phyloP scores from a whole-genome alignment of 2,797 vertebrate species.

The Phataginus tetradactyla region DNA sequence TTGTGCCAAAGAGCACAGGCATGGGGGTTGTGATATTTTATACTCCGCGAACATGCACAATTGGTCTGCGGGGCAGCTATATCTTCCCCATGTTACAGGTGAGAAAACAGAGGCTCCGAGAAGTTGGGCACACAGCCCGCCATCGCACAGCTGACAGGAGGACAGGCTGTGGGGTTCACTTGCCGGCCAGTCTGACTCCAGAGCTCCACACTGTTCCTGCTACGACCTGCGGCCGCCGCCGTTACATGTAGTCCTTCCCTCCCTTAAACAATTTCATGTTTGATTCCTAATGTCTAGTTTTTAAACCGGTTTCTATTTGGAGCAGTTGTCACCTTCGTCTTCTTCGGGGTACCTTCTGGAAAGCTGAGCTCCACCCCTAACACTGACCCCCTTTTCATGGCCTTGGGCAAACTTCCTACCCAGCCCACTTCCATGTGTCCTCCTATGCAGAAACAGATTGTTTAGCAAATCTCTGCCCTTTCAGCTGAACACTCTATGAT shows the following conservation, averaged over 20 bases:
- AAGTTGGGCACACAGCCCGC: not conserved
- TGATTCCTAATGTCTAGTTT: not conserved
- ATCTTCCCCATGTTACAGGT: not conserved
- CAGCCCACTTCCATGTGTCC: not conserved
- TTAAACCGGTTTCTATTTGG: not conserved
- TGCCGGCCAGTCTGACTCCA: too few relatives aligned
- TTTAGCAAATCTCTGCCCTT: not conserved
- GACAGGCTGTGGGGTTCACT: accelerated
- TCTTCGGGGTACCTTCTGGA: not conserved
- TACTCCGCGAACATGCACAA: accelerated
- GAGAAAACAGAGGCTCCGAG: not conserved
- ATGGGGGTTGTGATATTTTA: accelerated
- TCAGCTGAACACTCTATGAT: not conserved
- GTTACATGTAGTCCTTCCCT: accelerated
- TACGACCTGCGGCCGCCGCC: too few relatives aligned
- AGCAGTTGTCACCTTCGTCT: not conserved
- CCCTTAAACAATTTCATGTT: not conserved
- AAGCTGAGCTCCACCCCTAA: not conserved
- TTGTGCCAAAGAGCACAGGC: accelerated
- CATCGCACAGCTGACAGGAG: not conserved
- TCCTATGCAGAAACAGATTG: not conserved
- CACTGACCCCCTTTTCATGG: not conserved
- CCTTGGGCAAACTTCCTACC: too few relatives aligned
- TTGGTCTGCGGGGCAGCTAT: not conserved
- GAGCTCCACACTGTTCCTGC: too few relatives aligned